These are phyloP conservation scores for Rhinichthys osculus DNA, from an alignment of 2,797 vertebrate genomes.

Conservation along the genomic window DNA sequence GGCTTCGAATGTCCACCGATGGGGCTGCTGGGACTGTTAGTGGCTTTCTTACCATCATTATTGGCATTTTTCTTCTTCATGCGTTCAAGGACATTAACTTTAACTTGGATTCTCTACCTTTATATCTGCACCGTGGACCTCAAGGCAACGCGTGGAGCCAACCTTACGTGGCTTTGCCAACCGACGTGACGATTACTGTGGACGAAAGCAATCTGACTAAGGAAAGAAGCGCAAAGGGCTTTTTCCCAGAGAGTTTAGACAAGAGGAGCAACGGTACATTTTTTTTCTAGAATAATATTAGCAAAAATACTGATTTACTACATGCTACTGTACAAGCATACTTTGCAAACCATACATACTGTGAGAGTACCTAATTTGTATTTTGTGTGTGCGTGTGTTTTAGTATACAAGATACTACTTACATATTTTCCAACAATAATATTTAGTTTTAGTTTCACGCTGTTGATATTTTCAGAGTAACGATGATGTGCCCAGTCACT, in stretches of 20 bases:
- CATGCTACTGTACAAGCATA: background rate
- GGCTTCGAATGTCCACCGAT: conserved; percentile 80
- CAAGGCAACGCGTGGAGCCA: conserved; percentile 64
- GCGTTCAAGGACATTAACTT: conserved; percentile 84
- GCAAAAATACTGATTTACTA: background rate
- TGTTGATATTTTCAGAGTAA: background rate
- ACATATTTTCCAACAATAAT: conserved; percentile 2
- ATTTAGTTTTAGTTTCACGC: background rate
- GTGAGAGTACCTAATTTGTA: background rate
- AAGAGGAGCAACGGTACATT: conserved; percentile 49
- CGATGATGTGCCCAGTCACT: background rate
- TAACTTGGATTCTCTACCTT: conserved; percentile 75
- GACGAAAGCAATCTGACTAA: conserved; percentile 56
- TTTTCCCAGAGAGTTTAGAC: conserved; percentile 60
- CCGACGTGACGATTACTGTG: conserved; percentile 53
- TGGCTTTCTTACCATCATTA: conserved; percentile 86
- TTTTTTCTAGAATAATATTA: conserved; percentile 6
- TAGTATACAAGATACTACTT: background rate
- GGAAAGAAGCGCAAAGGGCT: conserved; percentile 60
- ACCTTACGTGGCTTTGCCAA: conserved; percentile 69
- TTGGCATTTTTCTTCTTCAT: conserved; percentile 86
- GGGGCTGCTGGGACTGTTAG: conserved; percentile 81
- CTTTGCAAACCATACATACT: background rate
- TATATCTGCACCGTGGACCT: conserved; percentile 72
- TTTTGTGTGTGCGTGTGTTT: background rate